phyloP scores from a whole-genome alignment of 1,140 invertebrate genomes.

The Leptonema lineaticorne region DNA sequence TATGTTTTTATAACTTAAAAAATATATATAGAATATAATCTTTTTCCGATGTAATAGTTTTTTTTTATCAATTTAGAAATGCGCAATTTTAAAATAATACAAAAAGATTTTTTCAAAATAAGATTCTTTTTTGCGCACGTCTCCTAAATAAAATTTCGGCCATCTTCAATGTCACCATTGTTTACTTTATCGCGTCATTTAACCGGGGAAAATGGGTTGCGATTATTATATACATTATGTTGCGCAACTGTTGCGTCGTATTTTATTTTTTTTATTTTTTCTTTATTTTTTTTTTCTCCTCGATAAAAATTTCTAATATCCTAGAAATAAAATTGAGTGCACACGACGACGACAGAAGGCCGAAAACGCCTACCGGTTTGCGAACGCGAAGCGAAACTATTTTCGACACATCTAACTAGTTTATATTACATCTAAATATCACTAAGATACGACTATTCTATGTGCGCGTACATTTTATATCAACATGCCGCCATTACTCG shows the following conservation, averaged over 20 bases:
- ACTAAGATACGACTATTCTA: not conserved
- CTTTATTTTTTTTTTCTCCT: too few species aligned
- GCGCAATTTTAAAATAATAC: too few species aligned
- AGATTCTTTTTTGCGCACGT: too few species aligned
- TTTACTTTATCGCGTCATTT: not conserved
- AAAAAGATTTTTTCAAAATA: too few species aligned
- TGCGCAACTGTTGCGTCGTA: constrained; percentile 10
- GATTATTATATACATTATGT: constrained; percentile 6
- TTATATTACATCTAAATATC: constrained; percentile 30
- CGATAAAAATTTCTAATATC: not conserved
- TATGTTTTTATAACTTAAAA: too few species aligned
- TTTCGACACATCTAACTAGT: constrained; percentile 24
- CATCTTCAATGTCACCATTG: not conserved
- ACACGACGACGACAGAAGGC: not conserved
- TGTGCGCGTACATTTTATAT: not conserved
- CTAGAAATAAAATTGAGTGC: not conserved
- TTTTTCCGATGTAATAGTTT: too few species aligned
- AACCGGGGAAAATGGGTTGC: not conserved
- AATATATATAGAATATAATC: too few species aligned
- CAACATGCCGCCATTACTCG: not conserved
- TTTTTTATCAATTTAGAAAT: too few species aligned
- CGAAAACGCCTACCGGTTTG: constrained; percentile 10
- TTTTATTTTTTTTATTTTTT: too few species aligned
- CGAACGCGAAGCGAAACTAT: constrained; percentile 28
- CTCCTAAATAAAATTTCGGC: too few species aligned